Evolutionary conservation across 2,797 vertebrate genomes (phyloP).

Genomic region (Lepus townsendii): DNA sequence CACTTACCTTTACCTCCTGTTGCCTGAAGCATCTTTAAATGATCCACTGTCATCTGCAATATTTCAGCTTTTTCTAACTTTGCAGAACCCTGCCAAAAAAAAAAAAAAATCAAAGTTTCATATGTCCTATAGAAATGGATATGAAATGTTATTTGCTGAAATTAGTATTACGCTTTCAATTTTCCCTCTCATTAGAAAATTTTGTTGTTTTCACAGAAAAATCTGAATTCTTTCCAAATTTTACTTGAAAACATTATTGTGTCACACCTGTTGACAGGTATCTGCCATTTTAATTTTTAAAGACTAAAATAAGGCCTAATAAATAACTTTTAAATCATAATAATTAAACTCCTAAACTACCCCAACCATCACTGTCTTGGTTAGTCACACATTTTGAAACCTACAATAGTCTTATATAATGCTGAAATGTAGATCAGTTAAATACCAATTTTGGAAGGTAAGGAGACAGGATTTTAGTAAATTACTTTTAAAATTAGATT

Average conservation of each 20-base stretch:
- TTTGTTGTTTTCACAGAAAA: slow-evolving; percentile 81
- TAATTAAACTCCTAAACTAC: slow-evolving; percentile 15
- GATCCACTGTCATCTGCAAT: slow-evolving; percentile 98
- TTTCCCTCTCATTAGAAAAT: slow-evolving; percentile 82
- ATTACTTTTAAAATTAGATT: slow-evolving; percentile 16
- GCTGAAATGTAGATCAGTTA: background rate
- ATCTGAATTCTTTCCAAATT: slow-evolving; percentile 82
- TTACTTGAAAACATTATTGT: slow-evolving; percentile 37
- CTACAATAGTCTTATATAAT: background rate
- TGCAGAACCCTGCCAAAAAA: slow-evolving; percentile 93
- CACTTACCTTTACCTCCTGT: slow-evolving; percentile 95
- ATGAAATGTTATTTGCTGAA: slow-evolving; percentile 79
- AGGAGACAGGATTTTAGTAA: slow-evolving; percentile 13
- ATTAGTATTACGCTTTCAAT: slow-evolving; percentile 82
- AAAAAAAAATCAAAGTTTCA: slow-evolving; percentile 83
- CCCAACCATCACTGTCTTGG: background rate
- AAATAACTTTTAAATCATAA: slow-evolving; percentile 30
- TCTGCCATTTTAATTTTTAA: slow-evolving; percentile 54
- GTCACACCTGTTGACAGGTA: background rate
- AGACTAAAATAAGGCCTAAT: slow-evolving; percentile 30
- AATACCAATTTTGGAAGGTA: background rate
- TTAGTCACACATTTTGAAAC: slow-evolving; percentile 30
- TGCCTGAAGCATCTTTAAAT: slow-evolving; percentile 97
- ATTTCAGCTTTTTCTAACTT: slow-evolving; percentile 99
- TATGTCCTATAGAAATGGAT: slow-evolving; percentile 82